A percentile compares a stretch with the other conserved stretches of the same genome.
phyloP scores from a whole-genome alignment of 2,797 vertebrate species.

The Thripadectes ignobilis region DNA sequence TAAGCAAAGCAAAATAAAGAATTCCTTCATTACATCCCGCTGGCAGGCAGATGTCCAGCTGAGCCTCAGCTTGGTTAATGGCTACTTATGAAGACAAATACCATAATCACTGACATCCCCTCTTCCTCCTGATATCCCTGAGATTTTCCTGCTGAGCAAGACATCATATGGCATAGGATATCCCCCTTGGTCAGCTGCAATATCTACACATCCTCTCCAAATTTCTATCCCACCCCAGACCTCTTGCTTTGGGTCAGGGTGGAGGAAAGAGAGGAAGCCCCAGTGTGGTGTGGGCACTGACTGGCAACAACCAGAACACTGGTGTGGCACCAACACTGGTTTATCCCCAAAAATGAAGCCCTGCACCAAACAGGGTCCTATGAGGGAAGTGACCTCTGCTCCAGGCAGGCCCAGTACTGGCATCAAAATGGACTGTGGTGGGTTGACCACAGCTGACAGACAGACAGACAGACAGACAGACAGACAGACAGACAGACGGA shows the following conservation, averaged over 20 bases:
- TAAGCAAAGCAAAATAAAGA: not conserved
- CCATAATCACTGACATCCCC: not conserved
- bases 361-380: rapidly evolving
- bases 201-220: not conserved
- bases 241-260: not conserved
- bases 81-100: not conserved
- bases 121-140: not conserved
- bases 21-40: not conserved
- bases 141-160: not conserved
- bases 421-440: not conserved
- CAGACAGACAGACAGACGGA: not conserved
- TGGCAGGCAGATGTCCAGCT: not conserved
- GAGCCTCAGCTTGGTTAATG: not conserved
- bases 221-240: not conserved
- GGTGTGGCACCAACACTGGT: not conserved
- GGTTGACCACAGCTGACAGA: not conserved
- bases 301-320: not conserved
- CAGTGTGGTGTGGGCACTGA: rapidly evolving
- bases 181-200: not conserved
- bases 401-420: not conserved
- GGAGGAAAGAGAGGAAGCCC: not conserved
- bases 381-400: not conserved
- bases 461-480: not conserved
- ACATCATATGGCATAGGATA: rapidly evolving
- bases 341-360: rapidly evolving